Evolutionary conservation across 2,888 invertebrate species (phyloP).

Genomic region (Lithodes maja): DNA sequence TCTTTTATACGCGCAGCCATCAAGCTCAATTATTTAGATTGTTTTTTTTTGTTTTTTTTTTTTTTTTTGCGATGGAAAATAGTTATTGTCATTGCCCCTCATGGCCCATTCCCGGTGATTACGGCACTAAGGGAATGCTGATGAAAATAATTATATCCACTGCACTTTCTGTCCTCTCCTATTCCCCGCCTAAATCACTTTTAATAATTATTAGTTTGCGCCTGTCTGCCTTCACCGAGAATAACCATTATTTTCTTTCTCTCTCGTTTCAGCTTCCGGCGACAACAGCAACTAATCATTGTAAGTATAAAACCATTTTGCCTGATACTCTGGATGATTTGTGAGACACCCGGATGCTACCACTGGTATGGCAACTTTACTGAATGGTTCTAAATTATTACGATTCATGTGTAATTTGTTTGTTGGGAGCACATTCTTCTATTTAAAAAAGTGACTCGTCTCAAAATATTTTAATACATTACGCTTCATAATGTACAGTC

Average conservation of each 20-base stretch:
- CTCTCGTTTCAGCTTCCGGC: neutral
- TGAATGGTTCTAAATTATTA: neutral
- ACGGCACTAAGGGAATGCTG: constrained; percentile 41
- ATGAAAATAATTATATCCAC: constrained; percentile 37
- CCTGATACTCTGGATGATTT: neutral
- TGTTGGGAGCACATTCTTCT: neutral
- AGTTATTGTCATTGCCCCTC: constrained; percentile 37
- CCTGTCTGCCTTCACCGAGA: neutral
- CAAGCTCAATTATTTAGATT: constrained; percentile 9
- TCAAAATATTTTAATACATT: too few species aligned
- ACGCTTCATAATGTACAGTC: too few species aligned
- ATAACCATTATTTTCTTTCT: neutral
- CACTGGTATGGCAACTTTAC: neutral
- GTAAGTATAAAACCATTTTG: neutral
- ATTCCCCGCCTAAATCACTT: constrained; percentile 12
- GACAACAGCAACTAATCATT: neutral
- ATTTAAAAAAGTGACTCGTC: too few species aligned
- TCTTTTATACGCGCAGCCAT: constrained; percentile 8
- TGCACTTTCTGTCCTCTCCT: constrained; percentile 7
- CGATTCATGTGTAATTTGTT: neutral
- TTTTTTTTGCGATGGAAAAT: constrained; percentile 28
- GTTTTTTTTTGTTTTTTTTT: neutral
- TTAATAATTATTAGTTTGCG: constrained; percentile 1
- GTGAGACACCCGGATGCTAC: neutral
- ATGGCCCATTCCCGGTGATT: constrained; percentile 31